phyloP scores from a whole-genome alignment of 2,113 vertebrate genomes.

The Petroica traversi region DNA sequence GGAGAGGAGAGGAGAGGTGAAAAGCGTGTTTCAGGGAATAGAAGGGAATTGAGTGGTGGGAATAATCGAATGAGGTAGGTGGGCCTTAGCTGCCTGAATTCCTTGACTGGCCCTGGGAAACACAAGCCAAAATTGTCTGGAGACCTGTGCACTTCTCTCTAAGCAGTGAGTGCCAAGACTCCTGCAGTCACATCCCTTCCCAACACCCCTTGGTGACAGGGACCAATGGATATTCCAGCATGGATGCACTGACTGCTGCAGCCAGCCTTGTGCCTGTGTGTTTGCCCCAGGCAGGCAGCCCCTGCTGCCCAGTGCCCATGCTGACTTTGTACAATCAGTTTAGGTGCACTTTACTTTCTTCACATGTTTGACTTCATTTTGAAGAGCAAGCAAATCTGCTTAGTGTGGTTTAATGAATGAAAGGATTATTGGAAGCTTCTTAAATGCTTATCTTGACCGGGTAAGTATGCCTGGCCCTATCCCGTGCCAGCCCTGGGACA shows the following conservation, averaged over 20 bases:
- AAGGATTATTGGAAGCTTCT: background rate
- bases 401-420: background rate
- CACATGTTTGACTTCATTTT: background rate
- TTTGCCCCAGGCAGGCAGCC: rapidly evolving
- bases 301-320: rapidly evolving
- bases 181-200: background rate
- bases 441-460: background rate
- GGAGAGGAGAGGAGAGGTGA: background rate
- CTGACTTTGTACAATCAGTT: background rate
- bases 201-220: background rate
- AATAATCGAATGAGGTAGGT: background rate
- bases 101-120: background rate
- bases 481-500: background rate
- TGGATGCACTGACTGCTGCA: background rate
- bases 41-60: rapidly evolving
- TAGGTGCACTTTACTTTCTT: background rate
- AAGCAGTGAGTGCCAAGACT: background rate
- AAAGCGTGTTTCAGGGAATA: background rate
- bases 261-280: background rate
- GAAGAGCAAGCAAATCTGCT: background rate
- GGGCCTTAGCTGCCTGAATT: background rate
- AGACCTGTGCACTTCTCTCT: background rate
- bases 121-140: background rate
- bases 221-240: background rate
- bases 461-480: background rate